These are phyloP conservation scores for Spea bombifrons DNA, from an alignment of 2,113 vertebrate genomes.

Conservation along the genomic window DNA sequence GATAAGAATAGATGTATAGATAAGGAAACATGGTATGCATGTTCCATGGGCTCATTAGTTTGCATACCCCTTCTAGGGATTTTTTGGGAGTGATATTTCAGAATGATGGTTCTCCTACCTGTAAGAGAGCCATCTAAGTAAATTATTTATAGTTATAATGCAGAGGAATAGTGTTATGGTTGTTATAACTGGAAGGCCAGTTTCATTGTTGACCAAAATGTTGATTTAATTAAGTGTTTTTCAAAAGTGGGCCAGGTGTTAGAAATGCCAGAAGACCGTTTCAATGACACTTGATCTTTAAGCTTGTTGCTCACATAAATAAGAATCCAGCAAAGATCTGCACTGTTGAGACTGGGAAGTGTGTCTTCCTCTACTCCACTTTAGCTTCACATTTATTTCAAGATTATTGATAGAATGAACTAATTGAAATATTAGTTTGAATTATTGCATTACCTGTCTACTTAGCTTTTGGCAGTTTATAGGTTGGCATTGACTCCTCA, in stretches of 20 bases:
- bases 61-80: too few species aligned
- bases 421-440: too few species aligned
- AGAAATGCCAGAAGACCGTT: not conserved
- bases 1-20: too few species aligned
- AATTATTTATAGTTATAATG: slow-evolving; percentile 12
- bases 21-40: too few species aligned
- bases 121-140: not conserved
- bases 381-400: too few species aligned
- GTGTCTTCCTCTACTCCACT: not conserved
- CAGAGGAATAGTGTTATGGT: not conserved
- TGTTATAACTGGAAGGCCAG: not conserved
- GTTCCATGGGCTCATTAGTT: too few species aligned
- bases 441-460: too few species aligned
- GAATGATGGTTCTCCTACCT: too few species aligned
- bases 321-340: not conserved
- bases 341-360: slow-evolving; percentile 1
- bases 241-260: not conserved
- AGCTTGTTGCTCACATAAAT: not conserved
- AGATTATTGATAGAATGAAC: too few species aligned
- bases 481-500: too few species aligned
- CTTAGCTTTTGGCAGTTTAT: too few species aligned
- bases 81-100: too few species aligned
- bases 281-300: slow-evolving; percentile 23
- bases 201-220: slow-evolving; percentile 4
- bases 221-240: not conserved